Evolutionary conservation across 2,113 vertebrate genomes (phyloP).

Genomic region (Serinus canaria): DNA sequence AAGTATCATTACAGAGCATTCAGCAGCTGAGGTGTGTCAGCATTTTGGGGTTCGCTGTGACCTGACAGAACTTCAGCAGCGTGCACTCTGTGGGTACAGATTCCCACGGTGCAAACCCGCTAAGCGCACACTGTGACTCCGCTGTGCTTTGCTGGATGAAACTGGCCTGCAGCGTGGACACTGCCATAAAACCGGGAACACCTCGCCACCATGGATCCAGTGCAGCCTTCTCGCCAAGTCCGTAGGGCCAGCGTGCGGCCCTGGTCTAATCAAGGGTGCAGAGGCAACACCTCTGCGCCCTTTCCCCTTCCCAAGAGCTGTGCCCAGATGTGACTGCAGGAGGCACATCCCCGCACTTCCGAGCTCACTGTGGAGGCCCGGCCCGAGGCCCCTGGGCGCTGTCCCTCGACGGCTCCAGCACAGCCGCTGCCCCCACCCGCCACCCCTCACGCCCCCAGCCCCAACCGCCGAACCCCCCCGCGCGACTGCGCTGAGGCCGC

Average conservation of each 20-base stretch:
- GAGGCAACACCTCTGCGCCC: too few species aligned
- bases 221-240: too few species aligned
- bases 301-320: neutral
- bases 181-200: neutral
- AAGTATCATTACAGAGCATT: neutral
- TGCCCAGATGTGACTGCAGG: too few species aligned
- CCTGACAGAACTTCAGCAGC: neutral
- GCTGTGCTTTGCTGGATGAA: neutral
- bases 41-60: neutral
- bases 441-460: accelerated
- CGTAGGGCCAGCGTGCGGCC: accelerated
- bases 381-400: accelerated
- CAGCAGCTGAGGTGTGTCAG: neutral
- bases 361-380: accelerated
- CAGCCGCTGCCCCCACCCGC: too few species aligned
- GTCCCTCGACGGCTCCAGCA: too few species aligned
- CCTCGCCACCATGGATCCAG: accelerated
- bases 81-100: accelerated
- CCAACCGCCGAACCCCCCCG: accelerated
- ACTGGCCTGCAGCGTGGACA: accelerated
- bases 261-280: neutral
- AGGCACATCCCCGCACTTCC: accelerated
- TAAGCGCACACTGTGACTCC: accelerated
- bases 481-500: neutral
- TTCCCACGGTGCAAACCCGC: neutral